Percentiles rank a stretch among this genome's conserved stretches.
Evolutionary conservation across 2,113 vertebrate species (phyloP).

Genomic region (Daphoenositta chrysoptera): DNA sequence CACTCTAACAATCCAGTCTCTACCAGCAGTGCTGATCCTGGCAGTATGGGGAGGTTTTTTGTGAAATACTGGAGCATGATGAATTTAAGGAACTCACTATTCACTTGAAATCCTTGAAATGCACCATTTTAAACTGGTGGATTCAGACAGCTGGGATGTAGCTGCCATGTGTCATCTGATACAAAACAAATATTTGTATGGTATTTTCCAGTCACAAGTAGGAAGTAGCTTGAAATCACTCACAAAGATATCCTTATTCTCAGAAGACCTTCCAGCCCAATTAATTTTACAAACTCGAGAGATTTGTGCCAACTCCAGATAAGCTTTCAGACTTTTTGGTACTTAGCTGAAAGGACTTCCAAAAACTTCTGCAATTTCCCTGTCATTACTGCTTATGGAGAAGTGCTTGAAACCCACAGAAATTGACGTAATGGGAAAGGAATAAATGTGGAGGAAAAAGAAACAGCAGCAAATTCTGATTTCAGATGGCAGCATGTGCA

Average conservation of each 20-base stretch:
- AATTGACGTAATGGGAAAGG: neutral
- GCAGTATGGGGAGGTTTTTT: neutral
- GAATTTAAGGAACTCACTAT: neutral
- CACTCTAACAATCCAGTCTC: neutral
- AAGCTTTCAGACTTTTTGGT: neutral
- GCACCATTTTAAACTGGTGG: neutral
- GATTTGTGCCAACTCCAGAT: neutral
- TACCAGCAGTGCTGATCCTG: neutral
- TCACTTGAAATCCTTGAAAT: neutral
- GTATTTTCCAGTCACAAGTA: neutral
- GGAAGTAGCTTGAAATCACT: neutral
- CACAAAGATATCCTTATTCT: neutral
- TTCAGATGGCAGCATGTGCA: neutral
- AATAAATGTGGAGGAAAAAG: neutral
- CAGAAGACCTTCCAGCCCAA: conserved; percentile 23
- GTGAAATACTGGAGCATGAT: neutral
- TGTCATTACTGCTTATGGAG: neutral
- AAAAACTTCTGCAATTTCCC: neutral
- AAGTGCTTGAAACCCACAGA: neutral
- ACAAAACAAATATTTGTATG: neutral
- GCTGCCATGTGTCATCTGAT: neutral
- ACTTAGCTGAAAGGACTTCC: neutral
- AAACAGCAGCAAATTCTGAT: neutral
- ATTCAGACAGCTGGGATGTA: neutral
- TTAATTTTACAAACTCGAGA: neutral